Conservation (phyloP, 2,113 vertebrate genomes). For the Arizona elegans region DNA sequence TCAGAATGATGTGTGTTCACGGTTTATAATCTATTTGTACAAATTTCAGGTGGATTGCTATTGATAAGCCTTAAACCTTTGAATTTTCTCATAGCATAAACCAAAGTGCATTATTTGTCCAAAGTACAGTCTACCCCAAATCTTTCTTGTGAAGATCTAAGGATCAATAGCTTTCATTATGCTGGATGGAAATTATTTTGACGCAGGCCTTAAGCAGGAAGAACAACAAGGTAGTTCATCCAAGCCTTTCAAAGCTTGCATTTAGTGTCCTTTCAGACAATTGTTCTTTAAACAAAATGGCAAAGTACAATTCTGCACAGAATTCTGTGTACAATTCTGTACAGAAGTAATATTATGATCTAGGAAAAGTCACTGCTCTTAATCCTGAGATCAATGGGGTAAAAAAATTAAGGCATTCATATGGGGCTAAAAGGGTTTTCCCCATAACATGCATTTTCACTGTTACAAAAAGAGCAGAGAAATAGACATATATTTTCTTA, state of each 20-base stretch:
- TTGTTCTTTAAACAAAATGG: background rate
- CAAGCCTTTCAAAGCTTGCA: background rate
- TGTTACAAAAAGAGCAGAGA: conserved; percentile 16
- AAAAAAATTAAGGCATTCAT: conserved; percentile 7
- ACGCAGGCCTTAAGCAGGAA: background rate
- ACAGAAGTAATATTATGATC: background rate
- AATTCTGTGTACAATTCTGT: too few species aligned
- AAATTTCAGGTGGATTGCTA: background rate
- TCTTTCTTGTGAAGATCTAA: conserved; percentile 2
- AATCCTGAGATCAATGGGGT: background rate
- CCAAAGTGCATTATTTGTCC: conserved; percentile 6
- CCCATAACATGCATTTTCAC: background rate
- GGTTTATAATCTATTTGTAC: background rate
- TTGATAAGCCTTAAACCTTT: background rate
- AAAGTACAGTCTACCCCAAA: background rate
- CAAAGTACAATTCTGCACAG: background rate
- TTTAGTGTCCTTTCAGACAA: background rate
- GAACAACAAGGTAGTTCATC: background rate
- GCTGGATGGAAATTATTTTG: conserved; percentile 5
- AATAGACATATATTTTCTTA: background rate
- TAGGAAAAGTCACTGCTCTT: background rate
- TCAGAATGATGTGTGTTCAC: background rate
- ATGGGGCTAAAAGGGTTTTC: background rate
- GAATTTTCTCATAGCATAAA: background rate
- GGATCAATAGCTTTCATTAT: conserved; percentile 11